A percentile compares a stretch with the other conserved stretches of the same genome.
Evolutionary conservation across 2,888 invertebrate genomes (phyloP).

Genomic region (Drosophila leonis): DNA sequence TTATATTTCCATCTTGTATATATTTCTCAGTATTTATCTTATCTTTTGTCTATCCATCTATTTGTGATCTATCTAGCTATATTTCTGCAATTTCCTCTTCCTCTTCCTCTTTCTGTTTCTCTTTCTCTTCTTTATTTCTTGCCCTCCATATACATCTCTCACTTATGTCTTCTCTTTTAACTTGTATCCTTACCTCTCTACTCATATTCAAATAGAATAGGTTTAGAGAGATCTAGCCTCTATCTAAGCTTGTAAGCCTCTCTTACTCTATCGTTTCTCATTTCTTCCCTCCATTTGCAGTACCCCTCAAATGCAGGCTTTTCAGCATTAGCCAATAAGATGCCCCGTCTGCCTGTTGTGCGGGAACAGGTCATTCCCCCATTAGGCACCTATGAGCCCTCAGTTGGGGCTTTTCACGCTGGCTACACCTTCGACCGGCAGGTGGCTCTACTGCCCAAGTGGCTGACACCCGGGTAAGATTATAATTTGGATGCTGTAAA

Average conservation of each 20-base stretch:
- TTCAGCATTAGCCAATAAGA: constrained; percentile 77
- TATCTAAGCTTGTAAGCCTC: background rate
- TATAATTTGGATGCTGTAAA: no score
- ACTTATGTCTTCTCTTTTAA: no score
- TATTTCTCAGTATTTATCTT: no score
- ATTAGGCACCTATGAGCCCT: constrained; percentile 76
- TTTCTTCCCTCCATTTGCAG: constrained; percentile 43
- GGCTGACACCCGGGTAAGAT: constrained; percentile 63
- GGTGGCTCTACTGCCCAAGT: constrained; percentile 45
- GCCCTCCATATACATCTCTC: no score
- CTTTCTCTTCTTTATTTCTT: background rate
- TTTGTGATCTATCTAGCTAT: no score
- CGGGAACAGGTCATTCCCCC: constrained; percentile 63
- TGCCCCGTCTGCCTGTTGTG: constrained; percentile 61
- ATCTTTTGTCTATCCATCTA: no score
- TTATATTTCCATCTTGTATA: no score
- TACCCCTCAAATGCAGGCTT: constrained; percentile 80
- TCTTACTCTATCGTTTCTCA: background rate
- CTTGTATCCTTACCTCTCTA: no score
- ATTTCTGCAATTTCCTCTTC: background rate
- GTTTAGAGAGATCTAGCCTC: no score
- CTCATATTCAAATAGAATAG: no score
- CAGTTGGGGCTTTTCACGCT: constrained; percentile 27
- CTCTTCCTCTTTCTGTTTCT: background rate
- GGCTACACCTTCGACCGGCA: constrained; percentile 76